Conservation (phyloP, 2,113 vertebrate genomes). For the Haplotaxodon microlepis region DNA sequence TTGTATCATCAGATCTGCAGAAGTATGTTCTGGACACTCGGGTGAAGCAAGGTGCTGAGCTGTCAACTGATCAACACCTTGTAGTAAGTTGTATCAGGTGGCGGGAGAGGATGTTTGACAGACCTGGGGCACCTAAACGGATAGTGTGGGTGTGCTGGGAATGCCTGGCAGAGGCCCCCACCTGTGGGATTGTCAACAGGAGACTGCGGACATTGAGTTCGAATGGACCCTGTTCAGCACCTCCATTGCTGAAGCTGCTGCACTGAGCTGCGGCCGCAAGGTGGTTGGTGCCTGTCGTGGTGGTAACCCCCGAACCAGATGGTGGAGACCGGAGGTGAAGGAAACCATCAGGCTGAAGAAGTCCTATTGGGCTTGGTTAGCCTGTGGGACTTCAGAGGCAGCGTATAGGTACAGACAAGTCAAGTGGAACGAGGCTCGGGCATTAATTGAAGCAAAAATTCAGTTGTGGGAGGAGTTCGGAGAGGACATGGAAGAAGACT, state of each 20-base stretch:
- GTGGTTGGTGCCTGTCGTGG: background rate
- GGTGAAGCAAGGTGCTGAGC: background rate
- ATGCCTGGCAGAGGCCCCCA: background rate
- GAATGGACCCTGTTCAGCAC: background rate
- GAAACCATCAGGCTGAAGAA: background rate
- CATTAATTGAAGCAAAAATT: background rate
- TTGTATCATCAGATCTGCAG: background rate
- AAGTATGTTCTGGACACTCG: background rate
- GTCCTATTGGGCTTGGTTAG: background rate
- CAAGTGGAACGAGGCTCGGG: accelerated
- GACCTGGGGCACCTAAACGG: background rate
- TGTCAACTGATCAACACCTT: background rate
- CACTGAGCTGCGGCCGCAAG: background rate
- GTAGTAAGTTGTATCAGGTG: background rate
- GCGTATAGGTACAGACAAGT: background rate
- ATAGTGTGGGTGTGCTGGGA: accelerated
- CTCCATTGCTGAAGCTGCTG: background rate
- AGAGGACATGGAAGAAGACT: background rate
- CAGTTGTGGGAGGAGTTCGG: background rate
- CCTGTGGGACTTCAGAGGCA: background rate
- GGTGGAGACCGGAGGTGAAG: background rate
- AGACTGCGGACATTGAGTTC: background rate
- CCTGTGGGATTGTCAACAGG: background rate
- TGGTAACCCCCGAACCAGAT: background rate
- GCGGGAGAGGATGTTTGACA: background rate